Evolutionary conservation across 2,888 invertebrate genomes (phyloP).

Genomic region (Papilio elwesi): DNA sequence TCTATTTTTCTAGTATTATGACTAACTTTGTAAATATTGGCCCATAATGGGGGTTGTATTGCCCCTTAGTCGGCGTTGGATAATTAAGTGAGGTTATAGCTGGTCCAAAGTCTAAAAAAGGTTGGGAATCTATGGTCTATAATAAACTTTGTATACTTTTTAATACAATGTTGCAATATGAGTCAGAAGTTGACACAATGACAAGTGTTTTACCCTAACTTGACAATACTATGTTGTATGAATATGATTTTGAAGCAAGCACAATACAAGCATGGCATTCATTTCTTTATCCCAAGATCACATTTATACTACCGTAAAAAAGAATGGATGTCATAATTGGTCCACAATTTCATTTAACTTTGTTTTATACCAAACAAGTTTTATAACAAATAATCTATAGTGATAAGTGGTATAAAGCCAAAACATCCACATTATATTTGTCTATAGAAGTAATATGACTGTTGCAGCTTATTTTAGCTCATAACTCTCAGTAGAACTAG

Average conservation of each 20-base stretch:
- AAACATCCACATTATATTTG: no score
- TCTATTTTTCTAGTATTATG: no score
- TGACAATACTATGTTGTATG: neutral
- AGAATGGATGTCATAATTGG: no score
- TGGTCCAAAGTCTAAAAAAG: no score
- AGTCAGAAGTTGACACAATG: neutral
- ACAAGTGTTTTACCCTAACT: neutral
- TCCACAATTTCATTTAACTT: no score
- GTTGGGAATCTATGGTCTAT: neutral
- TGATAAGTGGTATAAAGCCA: no score
- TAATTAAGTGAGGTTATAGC: no score
- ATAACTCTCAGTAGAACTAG: neutral
- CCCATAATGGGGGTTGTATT: no score
- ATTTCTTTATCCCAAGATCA: neutral
- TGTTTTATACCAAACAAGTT: no score
- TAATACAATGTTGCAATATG: neutral
- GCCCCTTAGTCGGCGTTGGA: no score
- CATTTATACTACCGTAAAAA: neutral
- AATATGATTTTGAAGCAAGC: neutral
- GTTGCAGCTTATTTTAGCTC: neutral
- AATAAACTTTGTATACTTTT: neutral
- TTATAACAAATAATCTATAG: no score
- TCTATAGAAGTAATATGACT: neutral
- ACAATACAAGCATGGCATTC: neutral
- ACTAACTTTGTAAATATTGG: no score